A percentile compares a stretch with the other conserved stretches of the same genome.
phyloP scores from a whole-genome alignment of 2,113 vertebrate species.

The Madoqua kirkii region DNA sequence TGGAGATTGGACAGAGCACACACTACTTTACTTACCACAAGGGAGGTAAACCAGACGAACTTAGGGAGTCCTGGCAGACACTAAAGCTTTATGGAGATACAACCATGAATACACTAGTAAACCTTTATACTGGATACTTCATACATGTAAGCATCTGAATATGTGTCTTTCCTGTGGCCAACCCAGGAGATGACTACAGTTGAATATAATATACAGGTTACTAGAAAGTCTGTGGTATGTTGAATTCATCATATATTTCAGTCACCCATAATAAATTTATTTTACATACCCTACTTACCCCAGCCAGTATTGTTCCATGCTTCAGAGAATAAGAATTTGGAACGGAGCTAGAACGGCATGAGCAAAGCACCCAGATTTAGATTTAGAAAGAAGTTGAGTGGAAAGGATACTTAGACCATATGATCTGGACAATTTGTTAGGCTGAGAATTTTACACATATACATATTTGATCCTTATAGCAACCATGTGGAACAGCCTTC shows the following conservation, averaged over 20 bases:
- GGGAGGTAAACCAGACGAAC: background rate
- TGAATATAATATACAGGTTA: background rate
- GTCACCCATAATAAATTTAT: background rate
- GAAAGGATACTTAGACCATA: background rate
- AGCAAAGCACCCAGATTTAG: background rate
- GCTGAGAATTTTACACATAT: fast-evolving
- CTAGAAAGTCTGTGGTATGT: background rate
- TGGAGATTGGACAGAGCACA: background rate
- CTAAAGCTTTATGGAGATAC: background rate
- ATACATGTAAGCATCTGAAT: background rate
- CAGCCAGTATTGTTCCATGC: background rate
- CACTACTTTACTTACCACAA: background rate
- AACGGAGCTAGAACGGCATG: background rate
- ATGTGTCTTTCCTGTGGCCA: background rate
- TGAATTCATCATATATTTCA: background rate
- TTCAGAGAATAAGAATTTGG: background rate
- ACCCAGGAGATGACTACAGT: background rate
- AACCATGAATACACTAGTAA: background rate
- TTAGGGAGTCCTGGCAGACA: background rate
- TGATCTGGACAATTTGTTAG: background rate
- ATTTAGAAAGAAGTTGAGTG: background rate
- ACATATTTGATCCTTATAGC: background rate
- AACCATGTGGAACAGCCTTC: background rate
- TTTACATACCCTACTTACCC: background rate
- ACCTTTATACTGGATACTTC: background rate